Conservation (phyloP, 2,888 invertebrate genomes). For the Stegophylla sp. region DNA sequence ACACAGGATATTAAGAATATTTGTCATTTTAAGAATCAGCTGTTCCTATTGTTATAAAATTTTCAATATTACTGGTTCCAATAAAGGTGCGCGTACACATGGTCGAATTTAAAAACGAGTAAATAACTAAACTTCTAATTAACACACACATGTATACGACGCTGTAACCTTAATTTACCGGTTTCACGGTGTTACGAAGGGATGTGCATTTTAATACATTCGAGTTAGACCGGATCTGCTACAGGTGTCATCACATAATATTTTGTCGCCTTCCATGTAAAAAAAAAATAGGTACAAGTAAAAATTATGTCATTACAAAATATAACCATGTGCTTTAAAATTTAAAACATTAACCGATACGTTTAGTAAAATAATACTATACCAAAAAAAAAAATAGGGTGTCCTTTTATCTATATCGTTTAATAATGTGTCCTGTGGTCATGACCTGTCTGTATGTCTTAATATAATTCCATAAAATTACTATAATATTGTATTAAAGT, state of each 20-base stretch:
- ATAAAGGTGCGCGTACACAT: background rate
- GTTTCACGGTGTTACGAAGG: background rate
- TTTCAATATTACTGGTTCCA: background rate
- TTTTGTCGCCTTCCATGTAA: background rate
- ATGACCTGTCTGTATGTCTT: no score
- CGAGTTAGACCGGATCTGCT: background rate
- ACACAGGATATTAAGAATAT: background rate
- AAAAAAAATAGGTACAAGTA: background rate
- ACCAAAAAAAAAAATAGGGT: no score
- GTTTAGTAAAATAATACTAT: no score
- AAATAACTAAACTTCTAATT: conserved; percentile 1
- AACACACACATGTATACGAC: background rate
- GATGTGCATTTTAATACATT: background rate
- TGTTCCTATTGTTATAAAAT: conserved; percentile 7
- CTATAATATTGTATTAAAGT: no score
- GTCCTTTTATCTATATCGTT: no score
- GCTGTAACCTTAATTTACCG: background rate
- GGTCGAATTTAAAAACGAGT: background rate
- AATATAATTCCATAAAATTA: no score
- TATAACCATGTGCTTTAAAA: no score
- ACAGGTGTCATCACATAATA: background rate
- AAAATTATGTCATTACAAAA: background rate
- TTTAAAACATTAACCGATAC: no score
- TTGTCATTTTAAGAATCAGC: background rate
- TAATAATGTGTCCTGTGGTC: no score